A percentile compares a stretch with the other conserved stretches of the same genome.
Conservation (phyloP, 1,140 invertebrate species). For the Drosophila pachea region DNA sequence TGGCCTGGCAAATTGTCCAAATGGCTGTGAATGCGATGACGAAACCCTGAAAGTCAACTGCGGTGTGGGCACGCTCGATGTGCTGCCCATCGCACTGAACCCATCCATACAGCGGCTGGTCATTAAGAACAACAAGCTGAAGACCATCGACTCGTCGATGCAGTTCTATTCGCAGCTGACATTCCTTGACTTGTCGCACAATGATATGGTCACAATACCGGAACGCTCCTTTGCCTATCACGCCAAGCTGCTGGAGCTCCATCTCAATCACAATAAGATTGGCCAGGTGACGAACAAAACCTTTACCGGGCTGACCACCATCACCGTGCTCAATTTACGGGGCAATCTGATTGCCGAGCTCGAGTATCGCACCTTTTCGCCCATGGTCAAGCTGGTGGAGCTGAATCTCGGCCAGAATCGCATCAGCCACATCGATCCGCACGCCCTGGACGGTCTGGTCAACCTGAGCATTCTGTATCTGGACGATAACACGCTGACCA, state of each 20-base stretch:
- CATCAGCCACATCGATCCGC: constrained; percentile 88
- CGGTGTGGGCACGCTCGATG: constrained; percentile 89
- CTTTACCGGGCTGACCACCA: constrained; percentile 87
- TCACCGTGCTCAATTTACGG: constrained; percentile 89
- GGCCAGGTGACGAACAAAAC: constrained; percentile 88
- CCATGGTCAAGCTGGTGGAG: constrained; percentile 88
- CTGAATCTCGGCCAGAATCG: constrained; percentile 93
- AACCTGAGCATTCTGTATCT: constrained; percentile 88
- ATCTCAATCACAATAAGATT: constrained; percentile 91
- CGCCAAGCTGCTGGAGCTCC: constrained; percentile 88
- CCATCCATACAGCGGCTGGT: constrained; percentile 91
- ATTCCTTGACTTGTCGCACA: constrained; percentile 90
- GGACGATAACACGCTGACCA: constrained; percentile 90
- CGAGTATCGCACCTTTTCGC: constrained; percentile 86
- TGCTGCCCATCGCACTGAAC: constrained; percentile 94
- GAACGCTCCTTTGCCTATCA: constrained; percentile 88
- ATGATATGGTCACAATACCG: constrained; percentile 89
- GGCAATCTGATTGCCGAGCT: constrained; percentile 91
- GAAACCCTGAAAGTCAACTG: constrained; percentile 92
- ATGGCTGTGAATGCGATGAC: constrained; percentile 91
- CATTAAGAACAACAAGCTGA: constrained; percentile 91
- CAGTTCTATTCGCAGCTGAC: constrained; percentile 91
- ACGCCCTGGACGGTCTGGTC: constrained; percentile 87
- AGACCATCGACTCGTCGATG: constrained; percentile 91
- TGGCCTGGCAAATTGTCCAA: constrained; percentile 84